phyloP scores from a whole-genome alignment of 2,888 invertebrate genomes.

The Drosophila mercatorum region DNA sequence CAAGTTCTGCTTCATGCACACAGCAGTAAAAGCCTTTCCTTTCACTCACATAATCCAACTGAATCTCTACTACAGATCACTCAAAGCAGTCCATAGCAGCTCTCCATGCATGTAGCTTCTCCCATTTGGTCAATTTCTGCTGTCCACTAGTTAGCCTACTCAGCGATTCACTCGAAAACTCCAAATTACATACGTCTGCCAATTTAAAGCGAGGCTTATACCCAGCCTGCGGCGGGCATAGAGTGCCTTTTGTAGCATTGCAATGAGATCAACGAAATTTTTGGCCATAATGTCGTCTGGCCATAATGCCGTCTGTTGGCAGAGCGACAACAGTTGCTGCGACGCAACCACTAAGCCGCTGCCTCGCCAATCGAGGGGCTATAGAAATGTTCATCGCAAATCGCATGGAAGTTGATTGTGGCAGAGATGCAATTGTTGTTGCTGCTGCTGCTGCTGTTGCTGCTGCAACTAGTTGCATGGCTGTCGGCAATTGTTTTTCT shows the following conservation, averaged over 20 bases:
- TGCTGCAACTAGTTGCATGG: conserved; percentile 54
- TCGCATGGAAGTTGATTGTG: conserved; percentile 42
- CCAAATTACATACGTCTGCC: background rate
- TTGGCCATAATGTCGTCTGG: conserved; percentile 10
- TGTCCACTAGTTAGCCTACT: background rate
- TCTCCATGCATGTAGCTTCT: too few relatives aligned
- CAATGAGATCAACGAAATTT: conserved; percentile 18
- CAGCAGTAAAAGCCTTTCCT: too few relatives aligned
- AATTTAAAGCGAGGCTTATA: conserved; percentile 5
- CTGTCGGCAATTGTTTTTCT: conserved; percentile 44
- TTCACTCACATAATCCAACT: too few relatives aligned
- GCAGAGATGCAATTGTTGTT: background rate
- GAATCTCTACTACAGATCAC: too few relatives aligned
- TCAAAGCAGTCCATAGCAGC: too few relatives aligned
- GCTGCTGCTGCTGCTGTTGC: background rate
- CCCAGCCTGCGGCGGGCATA: too few relatives aligned
- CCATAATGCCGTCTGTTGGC: conserved; percentile 7
- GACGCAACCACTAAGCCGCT: conserved; percentile 42
- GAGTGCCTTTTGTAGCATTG: background rate
- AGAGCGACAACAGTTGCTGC: conserved; percentile 20
- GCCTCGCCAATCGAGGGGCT: conserved; percentile 24
- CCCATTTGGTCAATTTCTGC: background rate
- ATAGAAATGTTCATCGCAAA: conserved; percentile 43
- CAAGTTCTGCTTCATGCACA: too few relatives aligned
- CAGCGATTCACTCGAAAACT: background rate